phyloP scores from a whole-genome alignment of 2,888 invertebrate species.

The Brachycybe producta region DNA sequence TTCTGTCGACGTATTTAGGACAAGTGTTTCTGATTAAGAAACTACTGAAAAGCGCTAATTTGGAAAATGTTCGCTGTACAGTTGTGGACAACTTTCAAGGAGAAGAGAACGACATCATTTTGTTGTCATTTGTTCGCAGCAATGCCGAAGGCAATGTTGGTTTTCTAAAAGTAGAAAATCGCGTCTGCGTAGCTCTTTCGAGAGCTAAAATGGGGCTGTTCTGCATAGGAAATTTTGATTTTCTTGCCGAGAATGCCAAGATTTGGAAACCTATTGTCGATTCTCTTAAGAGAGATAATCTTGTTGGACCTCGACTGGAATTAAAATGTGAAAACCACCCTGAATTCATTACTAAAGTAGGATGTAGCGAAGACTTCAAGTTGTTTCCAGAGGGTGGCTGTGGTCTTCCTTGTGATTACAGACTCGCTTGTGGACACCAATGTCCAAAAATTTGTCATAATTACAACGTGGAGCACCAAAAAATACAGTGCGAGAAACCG shows the following conservation, averaged over 20 bases:
- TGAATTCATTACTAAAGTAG: constrained; percentile 10
- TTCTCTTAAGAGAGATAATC: not conserved
- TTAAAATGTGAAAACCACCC: constrained; percentile 24
- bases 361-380: constrained; percentile 16
- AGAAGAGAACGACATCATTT: constrained; percentile 49
- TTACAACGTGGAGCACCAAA: constrained; percentile 8
- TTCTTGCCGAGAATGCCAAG: constrained; percentile 24
- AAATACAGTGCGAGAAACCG: too few relatives aligned
- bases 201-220: constrained; percentile 57
- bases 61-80: constrained; percentile 45
- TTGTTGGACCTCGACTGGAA: not conserved
- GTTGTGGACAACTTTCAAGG: constrained; percentile 58
- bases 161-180: constrained; percentile 53
- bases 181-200: constrained; percentile 64
- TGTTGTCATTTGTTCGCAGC: constrained; percentile 64
- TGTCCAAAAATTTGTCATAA: constrained; percentile 11
- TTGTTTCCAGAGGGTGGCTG: constrained; percentile 24
- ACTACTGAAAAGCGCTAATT: constrained; percentile 27
- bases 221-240: constrained; percentile 51
- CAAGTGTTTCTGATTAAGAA: constrained; percentile 48
- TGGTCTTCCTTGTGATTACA: constrained; percentile 26
- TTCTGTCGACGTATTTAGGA: constrained; percentile 57
- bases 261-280: constrained; percentile 25
- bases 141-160: constrained; percentile 50
- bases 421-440: constrained; percentile 29